These are phyloP conservation scores for Sebastes minor DNA, from an alignment of 2,797 vertebrate species.

Conservation along the genomic window DNA sequence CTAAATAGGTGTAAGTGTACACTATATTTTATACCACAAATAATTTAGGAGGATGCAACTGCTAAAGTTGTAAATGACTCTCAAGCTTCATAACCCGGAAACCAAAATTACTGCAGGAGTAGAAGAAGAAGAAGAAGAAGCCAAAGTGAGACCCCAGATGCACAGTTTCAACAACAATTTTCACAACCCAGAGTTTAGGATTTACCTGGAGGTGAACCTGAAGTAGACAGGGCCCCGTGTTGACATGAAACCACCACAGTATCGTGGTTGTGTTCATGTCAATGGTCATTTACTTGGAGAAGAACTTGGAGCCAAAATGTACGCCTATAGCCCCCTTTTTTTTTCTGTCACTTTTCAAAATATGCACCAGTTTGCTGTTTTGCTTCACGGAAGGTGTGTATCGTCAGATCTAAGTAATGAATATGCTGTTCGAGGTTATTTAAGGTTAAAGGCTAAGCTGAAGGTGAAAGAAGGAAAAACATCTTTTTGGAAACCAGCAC, in stretches of 20 bases:
- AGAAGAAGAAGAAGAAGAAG: not conserved
- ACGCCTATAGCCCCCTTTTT: not conserved
- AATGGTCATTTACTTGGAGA: slow-evolving; percentile 20
- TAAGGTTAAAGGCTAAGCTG: slow-evolving; percentile 34
- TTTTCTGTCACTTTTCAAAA: slow-evolving; percentile 22
- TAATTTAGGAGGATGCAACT: slow-evolving; percentile 24
- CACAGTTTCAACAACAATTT: slow-evolving; percentile 36
- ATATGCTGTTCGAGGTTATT: slow-evolving; percentile 17
- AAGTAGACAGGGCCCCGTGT: slow-evolving; percentile 34
- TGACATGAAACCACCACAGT: slow-evolving; percentile 44
- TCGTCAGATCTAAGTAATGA: not conserved
- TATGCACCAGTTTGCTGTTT: not conserved
- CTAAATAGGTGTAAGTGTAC: no score
- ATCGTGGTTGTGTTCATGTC: slow-evolving; percentile 37
- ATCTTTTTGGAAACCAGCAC: slow-evolving; percentile 11
- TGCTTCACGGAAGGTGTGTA: not conserved
- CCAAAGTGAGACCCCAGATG: slow-evolving; percentile 35
- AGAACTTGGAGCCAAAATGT: slow-evolving; percentile 16
- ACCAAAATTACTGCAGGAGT: slow-evolving; percentile 36
- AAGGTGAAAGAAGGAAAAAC: slow-evolving; percentile 32
- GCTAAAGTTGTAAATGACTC: slow-evolving; percentile 28
- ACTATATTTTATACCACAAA: not conserved
- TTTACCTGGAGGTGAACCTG: slow-evolving; percentile 49
- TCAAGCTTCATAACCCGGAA: slow-evolving; percentile 41
- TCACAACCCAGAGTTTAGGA: slow-evolving; percentile 16